Evolutionary conservation across 1,140 invertebrate genomes (phyloP), one percentile per base, ranked within the genome.

Genomic region (Spodoptera frugiperda): DNA sequence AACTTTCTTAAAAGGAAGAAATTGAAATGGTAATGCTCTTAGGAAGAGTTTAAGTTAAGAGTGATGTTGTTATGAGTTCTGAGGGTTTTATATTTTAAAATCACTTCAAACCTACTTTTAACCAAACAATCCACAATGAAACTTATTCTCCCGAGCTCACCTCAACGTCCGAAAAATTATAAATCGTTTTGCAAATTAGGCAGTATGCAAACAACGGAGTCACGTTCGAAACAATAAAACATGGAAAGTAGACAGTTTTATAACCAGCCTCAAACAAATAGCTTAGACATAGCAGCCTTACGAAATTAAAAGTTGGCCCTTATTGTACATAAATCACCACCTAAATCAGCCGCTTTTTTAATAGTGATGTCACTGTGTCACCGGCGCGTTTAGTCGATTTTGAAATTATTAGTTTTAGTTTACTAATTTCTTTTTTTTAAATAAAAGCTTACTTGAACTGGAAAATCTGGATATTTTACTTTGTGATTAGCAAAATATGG

Each of bases 281-380:
- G 67, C 67, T 70, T 54, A 53, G 67, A 70, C 9, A 70, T 54
- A 17, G 25, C 67, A 17, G 21, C 51, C 17, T 70, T 49, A 70
- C 67, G 51, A 70, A 70, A 70, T 70, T 70, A 70, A 70, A 70
- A 70, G 48, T 70, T 70, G 67, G 21, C 51, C 67, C 48, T 70
- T 70, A 70, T 70, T 70, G 46, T 53, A 39, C 67, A 70, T 54
- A 53, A 53, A 54, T 54, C 53, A 53, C 21, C n/a, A n/a, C 11
- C 48, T 15, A 53, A 71, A 53, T 55, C 21, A 71, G 30, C 8
- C n/a, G 30, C 9, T 68, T 55, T 71, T 71, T 33, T 15, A 30
- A 1, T 39, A 54, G 30, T 54, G 61, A n/a, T 65, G 61, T 46
- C 15, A 3, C 10, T 54, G 51, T 33, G 8, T 33, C 39, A 19